Percentiles rank a stretch among this genome's conserved stretches.
Evolutionary conservation across 2,113 vertebrate species (phyloP).

Genomic region (Barbus barbus): DNA sequence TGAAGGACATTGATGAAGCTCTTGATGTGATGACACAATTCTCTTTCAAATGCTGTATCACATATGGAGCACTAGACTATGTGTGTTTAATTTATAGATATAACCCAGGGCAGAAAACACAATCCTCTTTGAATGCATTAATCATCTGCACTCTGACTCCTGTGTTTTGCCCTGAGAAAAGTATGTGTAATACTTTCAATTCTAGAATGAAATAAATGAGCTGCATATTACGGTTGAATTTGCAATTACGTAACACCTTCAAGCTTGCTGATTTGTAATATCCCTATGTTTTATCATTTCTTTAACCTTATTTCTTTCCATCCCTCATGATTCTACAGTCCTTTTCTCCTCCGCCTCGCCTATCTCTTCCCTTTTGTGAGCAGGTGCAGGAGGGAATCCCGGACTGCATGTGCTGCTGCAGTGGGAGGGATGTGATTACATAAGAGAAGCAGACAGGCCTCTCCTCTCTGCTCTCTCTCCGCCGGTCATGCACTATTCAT

Average conservation of each 20-base stretch:
- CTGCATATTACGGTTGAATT: neutral
- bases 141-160: constrained; percentile 39
- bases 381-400: constrained; percentile 74
- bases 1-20: neutral
- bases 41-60: constrained; percentile 10
- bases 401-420: constrained; percentile 65
- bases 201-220: neutral
- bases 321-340: neutral
- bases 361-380: constrained; percentile 28
- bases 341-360: neutral
- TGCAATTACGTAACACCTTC: neutral
- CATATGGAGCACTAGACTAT: neutral
- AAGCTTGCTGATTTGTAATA: neutral
- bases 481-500: constrained; percentile 69
- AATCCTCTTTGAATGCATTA: constrained; percentile 58
- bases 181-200: neutral
- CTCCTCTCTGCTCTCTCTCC: constrained; percentile 47
- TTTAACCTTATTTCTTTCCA: neutral
- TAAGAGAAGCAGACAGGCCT: constrained; percentile 61
- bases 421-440: constrained; percentile 60
- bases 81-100: constrained; percentile 57
- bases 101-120: constrained; percentile 61
- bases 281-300: neutral
- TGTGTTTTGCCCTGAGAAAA: neutral
- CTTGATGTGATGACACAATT: neutral